Evolutionary conservation across 1,140 invertebrate species (phyloP).

Genomic region (Nebria ingens): DNA sequence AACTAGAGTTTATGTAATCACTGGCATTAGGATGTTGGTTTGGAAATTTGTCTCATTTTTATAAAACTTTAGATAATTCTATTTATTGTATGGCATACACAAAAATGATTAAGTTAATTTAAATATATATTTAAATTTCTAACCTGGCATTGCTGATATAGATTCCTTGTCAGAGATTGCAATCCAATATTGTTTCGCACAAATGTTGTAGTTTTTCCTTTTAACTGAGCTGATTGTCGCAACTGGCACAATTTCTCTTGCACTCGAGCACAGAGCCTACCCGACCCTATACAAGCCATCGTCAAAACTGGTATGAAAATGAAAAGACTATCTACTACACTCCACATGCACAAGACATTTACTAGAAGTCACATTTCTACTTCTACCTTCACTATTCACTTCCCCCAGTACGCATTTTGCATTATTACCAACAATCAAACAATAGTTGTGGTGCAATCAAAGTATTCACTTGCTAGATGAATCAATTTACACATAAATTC

Average conservation of each 20-base stretch:
- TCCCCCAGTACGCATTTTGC: neutral
- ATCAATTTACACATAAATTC: too few relatives aligned
- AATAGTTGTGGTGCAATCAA: too few relatives aligned
- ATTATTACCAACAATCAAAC: neutral
- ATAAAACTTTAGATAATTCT: too few relatives aligned
- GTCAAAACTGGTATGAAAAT: conserved; percentile 52
- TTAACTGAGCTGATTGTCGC: conserved; percentile 46
- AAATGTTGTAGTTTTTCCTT: conserved; percentile 47
- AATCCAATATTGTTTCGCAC: conserved; percentile 48
- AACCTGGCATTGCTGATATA: conserved; percentile 28
- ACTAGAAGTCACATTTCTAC: conserved; percentile 25
- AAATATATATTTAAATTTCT: conserved; percentile 15
- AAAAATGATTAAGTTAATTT: too few relatives aligned
- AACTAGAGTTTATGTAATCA: neutral
- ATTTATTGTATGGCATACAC: too few relatives aligned
- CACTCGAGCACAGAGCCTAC: conserved; percentile 64
- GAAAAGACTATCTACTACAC: conserved; percentile 15
- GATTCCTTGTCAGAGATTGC: conserved; percentile 33
- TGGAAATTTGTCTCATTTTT: too few relatives aligned
- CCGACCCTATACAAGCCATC: conserved; percentile 67
- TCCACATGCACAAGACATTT: conserved; percentile 23
- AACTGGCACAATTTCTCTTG: conserved; percentile 66
- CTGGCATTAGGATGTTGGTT: too few relatives aligned
- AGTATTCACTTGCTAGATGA: too few relatives aligned
- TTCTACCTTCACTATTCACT: neutral